Percentiles rank a stretch among this genome's conserved stretches.
Evolutionary conservation across 2,113 vertebrate genomes (phyloP).

Genomic region (Glaucidium brasilianum): DNA sequence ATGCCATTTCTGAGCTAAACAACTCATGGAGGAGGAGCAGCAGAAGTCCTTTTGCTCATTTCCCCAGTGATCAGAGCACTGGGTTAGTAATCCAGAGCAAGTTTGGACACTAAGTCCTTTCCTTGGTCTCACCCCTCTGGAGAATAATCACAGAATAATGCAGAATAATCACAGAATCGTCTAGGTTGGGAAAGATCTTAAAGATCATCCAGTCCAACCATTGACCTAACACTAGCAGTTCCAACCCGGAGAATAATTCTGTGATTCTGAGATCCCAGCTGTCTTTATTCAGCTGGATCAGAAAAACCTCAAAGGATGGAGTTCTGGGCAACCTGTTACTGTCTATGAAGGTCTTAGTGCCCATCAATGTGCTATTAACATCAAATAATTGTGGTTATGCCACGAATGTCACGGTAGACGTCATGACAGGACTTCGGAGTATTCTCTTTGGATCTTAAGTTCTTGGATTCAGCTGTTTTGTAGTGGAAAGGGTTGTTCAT

Average conservation of each 20-base stretch:
- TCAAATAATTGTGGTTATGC: not conserved
- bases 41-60: not conserved
- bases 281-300: not conserved
- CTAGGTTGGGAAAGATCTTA: no score
- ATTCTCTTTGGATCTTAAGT: not conserved
- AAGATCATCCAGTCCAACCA: no score
- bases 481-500: not conserved
- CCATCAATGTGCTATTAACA: not conserved
- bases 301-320: not conserved
- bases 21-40: not conserved
- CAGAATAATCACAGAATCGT: not conserved
- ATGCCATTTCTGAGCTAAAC: not conserved
- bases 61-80: not conserved
- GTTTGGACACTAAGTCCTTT: not conserved
- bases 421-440: not conserved
- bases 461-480: not conserved
- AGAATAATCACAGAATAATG: not conserved
- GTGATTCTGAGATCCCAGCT: not conserved
- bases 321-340: not conserved
- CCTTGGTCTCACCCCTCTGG: not conserved
- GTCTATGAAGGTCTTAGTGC: not conserved
- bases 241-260: no score
- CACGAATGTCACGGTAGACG: not conserved
- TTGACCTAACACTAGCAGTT: no score
- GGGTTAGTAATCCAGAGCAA: not conserved